Conservation (phyloP, 2,113 vertebrate species). For the Ophiodon elongatus region DNA sequence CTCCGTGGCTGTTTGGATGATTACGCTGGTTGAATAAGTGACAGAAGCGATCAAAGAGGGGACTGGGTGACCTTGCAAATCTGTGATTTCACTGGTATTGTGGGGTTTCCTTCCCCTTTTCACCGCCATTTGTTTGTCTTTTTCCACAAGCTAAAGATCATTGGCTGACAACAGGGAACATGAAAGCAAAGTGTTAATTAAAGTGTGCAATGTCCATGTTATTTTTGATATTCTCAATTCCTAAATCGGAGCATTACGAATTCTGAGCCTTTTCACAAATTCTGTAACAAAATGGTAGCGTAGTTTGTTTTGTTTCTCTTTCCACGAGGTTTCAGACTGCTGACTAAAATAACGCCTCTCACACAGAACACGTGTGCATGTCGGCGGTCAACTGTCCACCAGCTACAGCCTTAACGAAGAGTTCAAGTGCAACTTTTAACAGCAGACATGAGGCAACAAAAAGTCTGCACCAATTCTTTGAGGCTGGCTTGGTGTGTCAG, state of each 20-base stretch:
- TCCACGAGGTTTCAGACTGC: neutral
- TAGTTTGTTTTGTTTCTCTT: conserved; percentile 6
- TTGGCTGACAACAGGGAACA: neutral
- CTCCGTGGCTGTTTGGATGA: too few species aligned
- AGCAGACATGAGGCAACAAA: neutral
- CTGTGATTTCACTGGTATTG: neutral
- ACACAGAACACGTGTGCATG: neutral
- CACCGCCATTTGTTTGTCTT: neutral
- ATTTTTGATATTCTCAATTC: neutral
- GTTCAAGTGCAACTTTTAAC: neutral
- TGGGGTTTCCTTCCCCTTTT: neutral
- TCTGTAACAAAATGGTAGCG: neutral
- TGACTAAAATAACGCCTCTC: neutral
- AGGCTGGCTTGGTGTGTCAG: conserved; percentile 49
- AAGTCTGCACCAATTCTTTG: conserved; percentile 19
- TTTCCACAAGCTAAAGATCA: neutral
- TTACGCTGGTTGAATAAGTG: neutral
- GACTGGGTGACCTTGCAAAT: neutral
- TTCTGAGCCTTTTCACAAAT: neutral
- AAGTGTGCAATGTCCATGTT: neutral
- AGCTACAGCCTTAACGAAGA: neutral
- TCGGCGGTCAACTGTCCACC: neutral
- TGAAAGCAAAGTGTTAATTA: neutral
- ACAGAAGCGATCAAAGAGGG: neutral
- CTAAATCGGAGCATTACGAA: neutral